Evolutionary conservation across 2,888 invertebrate genomes (phyloP), one percentile per base, ranked within the genome.

Genomic region (Plemyria rubiginata): DNA sequence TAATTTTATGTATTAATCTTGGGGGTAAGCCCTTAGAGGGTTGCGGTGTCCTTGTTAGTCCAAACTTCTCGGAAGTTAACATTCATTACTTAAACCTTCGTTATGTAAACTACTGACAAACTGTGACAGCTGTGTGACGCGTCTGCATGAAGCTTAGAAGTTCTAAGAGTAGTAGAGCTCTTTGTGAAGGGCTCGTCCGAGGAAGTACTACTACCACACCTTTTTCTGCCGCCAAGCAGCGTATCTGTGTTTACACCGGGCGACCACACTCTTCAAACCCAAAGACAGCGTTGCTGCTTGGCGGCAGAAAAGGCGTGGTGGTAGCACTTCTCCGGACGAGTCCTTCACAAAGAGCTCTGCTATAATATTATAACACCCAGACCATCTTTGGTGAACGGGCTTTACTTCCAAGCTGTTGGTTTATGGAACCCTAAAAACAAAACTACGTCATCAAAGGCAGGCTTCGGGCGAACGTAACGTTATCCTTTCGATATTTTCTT

Each of bases 401-500:
- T 9, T 43, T 54, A 36, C 45, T 51, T 8, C 38, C 46, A 28
- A 48, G n/a, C 16, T 48, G 16, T 41, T 40, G 15, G 46, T 48
- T 43, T 49, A 36, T n/a, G 50, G 58, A 54, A 58, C 50, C 62
- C 59, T 51, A 54, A 60, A 60, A 70, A 62, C 60, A 66, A 50
- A 66, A 60, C 54, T 55, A 53, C 54, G 48, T 41, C 55, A 75
- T 78, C 79, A 77, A 74, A 73, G 64, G 59, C 50, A 54, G 53
- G 67, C 70, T 70, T 54, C 54, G 15, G 68, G 71, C 75, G 67
- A 67, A 70, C 67, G 66, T 71, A 72, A 73, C 68, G 65, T 71
- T 70, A 73, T 75, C 70, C 70, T 56, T 68, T 68, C 66, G 70
- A 77, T 78, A 76, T 79, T 81, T 77, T 75, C 75, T 72, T 79